Percentiles rank a stretch among this genome's conserved stretches.
phyloP scores from a whole-genome alignment of 2,888 invertebrate genomes.

The Dysmachus trigonus region DNA sequence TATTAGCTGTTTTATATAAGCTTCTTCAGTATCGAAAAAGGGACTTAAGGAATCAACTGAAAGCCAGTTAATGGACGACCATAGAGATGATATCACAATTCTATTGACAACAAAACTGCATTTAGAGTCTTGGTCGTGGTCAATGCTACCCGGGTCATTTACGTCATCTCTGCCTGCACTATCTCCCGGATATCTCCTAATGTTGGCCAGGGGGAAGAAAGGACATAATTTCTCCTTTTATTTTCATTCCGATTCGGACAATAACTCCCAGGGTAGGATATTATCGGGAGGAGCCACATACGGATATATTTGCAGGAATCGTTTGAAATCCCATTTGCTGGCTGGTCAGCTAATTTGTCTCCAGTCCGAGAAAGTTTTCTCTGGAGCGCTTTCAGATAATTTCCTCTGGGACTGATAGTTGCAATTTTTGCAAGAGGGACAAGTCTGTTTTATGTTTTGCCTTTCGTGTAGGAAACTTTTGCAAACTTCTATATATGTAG shows the following conservation, averaged over 20 bases:
- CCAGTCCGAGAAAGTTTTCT: not conserved
- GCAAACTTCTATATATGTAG: too few relatives aligned
- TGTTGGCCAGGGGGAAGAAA: not conserved
- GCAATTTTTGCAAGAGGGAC: not conserved
- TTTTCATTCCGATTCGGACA: not conserved
- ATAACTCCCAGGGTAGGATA: not conserved
- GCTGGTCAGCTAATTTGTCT: not conserved
- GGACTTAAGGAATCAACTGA: not conserved
- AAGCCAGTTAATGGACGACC: not conserved
- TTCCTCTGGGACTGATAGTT: not conserved
- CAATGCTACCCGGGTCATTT: not conserved
- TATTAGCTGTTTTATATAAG: not conserved
- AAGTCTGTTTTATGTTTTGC: not conserved
- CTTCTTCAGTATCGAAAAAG: not conserved
- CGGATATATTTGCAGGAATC: not conserved
- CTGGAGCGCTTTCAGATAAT: not conserved
- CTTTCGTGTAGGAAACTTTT: not conserved
- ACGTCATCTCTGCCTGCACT: not conserved
- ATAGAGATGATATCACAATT: not conserved
- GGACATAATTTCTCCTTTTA: not conserved
- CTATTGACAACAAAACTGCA: not conserved
- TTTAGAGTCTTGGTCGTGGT: not conserved
- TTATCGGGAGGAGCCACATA: not conserved
- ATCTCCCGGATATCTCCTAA: not conserved
- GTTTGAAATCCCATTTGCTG: not conserved